These are phyloP conservation scores for Seira musarum DNA, from an alignment of 2,888 invertebrate genomes.

Conservation along the genomic window DNA sequence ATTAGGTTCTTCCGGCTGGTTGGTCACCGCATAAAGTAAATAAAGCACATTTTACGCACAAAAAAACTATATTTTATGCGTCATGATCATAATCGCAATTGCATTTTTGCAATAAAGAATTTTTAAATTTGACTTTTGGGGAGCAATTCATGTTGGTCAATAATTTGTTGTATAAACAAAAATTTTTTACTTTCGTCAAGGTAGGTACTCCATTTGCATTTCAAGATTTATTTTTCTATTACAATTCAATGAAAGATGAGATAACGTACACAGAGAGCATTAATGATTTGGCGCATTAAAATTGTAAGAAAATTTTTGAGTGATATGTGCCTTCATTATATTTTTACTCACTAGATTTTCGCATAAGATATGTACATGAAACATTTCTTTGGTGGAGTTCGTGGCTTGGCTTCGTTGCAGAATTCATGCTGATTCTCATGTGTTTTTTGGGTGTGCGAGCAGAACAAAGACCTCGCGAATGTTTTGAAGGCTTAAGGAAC, in stretches of 20 bases:
- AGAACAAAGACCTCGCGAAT: slow-evolving; percentile 47
- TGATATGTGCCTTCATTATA: slow-evolving; percentile 46
- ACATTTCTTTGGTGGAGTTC: no score
- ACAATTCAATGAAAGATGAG: slow-evolving; percentile 11
- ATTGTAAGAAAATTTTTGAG: slow-evolving; percentile 29
- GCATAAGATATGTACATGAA: slow-evolving; percentile 32
- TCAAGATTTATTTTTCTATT: slow-evolving; percentile 27
- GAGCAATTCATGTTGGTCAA: slow-evolving; percentile 22
- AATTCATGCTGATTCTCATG: slow-evolving; percentile 2
- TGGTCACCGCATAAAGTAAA: slow-evolving; percentile 29
- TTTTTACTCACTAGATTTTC: slow-evolving; percentile 35
- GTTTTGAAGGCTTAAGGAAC: slow-evolving; percentile 32
- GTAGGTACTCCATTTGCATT: neutral
- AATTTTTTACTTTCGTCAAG: slow-evolving; percentile 35
- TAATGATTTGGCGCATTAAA: neutral
- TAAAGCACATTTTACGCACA: neutral
- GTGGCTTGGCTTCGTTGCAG: slow-evolving; percentile 22
- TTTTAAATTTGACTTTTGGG: slow-evolving; percentile 27
- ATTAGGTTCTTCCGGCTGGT: slow-evolving; percentile 53
- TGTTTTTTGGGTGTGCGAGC: slow-evolving; percentile 26
- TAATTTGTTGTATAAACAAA: slow-evolving; percentile 22
- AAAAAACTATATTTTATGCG: neutral
- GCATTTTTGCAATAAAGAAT: slow-evolving; percentile 8
- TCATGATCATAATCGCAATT: no score
- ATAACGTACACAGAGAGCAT: neutral